Evolutionary conservation across 2,888 invertebrate genomes (phyloP).

Genomic region (Marasmarcha lunaedactyla): DNA sequence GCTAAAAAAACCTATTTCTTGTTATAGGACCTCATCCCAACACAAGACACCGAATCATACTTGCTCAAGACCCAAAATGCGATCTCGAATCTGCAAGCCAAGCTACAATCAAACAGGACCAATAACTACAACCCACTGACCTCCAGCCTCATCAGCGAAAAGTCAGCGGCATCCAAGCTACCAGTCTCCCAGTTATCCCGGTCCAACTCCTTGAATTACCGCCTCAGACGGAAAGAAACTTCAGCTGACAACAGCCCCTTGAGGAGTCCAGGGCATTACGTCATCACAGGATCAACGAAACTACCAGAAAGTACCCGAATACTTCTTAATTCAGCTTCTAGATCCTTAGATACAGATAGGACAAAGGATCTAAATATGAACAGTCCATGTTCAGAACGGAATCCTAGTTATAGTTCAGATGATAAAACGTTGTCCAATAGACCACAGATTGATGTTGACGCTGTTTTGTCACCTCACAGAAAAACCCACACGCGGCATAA

Average conservation of each 20-base stretch:
- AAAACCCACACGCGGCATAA: conserved; percentile 67
- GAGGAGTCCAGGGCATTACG: conserved; percentile 56
- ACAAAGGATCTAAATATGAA: conserved; percentile 48
- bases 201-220: conserved; percentile 61
- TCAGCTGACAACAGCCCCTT: conserved; percentile 52
- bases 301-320: conserved; percentile 40
- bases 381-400: conserved; percentile 47
- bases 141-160: conserved; percentile 54
- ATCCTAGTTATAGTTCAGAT: conserved; percentile 55
- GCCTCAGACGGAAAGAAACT: conserved; percentile 46
- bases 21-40: conserved; percentile 61
- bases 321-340: conserved; percentile 43
- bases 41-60: conserved; percentile 67
- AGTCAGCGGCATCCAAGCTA: conserved; percentile 51
- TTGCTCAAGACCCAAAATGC: conserved; percentile 72
- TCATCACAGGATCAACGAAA: conserved; percentile 55
- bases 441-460: conserved; percentile 45
- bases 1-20: conserved; percentile 16
- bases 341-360: conserved; percentile 48
- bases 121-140: conserved; percentile 44
- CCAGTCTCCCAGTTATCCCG: conserved; percentile 57
- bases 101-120: conserved; percentile 52
- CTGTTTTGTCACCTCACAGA: conserved; percentile 50
- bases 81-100: conserved; percentile 72
- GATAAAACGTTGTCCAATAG: conserved; percentile 55